Conservation (phyloP, 2,113 vertebrate genomes). For the Phaethon lepturus region DNA sequence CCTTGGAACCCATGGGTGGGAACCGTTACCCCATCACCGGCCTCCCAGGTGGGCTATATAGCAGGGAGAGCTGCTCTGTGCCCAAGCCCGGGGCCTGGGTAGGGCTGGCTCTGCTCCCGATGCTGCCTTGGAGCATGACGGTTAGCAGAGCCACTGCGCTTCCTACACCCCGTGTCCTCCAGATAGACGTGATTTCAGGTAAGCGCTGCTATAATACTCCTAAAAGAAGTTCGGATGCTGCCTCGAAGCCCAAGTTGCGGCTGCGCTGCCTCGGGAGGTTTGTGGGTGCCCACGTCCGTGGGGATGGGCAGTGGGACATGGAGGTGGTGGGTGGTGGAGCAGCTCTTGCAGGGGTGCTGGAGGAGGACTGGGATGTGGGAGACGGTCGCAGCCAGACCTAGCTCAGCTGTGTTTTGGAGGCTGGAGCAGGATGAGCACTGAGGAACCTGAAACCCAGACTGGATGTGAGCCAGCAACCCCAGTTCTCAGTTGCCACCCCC, state of each 20-base stretch:
- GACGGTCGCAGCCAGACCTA: background rate
- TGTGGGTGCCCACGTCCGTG: fast-evolving
- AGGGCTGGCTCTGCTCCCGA: background rate
- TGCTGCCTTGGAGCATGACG: fast-evolving
- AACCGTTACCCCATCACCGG: no score
- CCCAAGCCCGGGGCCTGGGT: fast-evolving
- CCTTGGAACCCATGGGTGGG: background rate
- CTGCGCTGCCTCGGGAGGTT: fast-evolving
- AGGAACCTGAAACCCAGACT: background rate
- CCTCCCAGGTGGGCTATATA: background rate
- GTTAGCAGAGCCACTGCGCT: no score
- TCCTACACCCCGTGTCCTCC: fast-evolving
- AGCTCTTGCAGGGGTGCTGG: background rate
- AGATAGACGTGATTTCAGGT: fast-evolving
- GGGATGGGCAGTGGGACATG: background rate
- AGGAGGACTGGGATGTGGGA: background rate
- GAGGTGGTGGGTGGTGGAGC: background rate
- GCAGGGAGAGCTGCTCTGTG: background rate
- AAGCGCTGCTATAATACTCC: fast-evolving
- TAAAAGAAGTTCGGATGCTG: fast-evolving
- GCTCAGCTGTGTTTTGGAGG: background rate
- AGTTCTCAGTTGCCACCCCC: background rate
- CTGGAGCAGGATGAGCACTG: background rate
- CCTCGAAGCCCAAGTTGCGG: background rate
- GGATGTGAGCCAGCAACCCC: background rate